Percentiles rank a stretch among this genome's conserved stretches.
Conservation (phyloP, 2,797 vertebrate genomes). For the Ctenochaetus hawaiiensis region DNA sequence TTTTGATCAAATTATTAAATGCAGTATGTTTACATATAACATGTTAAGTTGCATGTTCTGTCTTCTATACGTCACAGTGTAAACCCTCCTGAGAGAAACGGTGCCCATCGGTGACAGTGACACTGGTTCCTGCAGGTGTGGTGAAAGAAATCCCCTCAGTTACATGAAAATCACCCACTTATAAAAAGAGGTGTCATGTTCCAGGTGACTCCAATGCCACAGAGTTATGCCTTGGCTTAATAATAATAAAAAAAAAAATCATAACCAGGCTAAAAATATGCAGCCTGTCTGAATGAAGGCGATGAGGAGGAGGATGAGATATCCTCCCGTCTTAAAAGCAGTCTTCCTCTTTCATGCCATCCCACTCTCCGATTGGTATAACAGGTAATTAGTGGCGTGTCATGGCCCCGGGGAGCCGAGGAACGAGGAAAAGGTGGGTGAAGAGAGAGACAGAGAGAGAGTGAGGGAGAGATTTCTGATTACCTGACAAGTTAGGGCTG, state of each 20-base stretch:
- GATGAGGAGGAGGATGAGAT: conserved; percentile 70
- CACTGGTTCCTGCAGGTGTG: conserved; percentile 33
- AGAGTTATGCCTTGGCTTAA: conserved; percentile 51
- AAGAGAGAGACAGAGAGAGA: conserved; percentile 63
- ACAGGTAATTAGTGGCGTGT: conserved; percentile 95
- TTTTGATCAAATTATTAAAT: neutral
- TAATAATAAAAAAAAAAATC: conserved; percentile 45
- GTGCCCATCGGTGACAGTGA: conserved; percentile 45
- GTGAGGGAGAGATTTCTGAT: conserved; percentile 93
- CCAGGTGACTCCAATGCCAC: conserved; percentile 60
- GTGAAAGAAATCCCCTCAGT: conserved; percentile 65
- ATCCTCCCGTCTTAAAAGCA: conserved; percentile 86
- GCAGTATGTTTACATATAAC: neutral
- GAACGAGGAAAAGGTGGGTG: conserved; percentile 69
- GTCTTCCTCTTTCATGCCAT: conserved; percentile 88
- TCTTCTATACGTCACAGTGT: conserved; percentile 29
- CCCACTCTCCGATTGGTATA: conserved; percentile 90
- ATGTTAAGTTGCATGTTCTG: conserved; percentile 1
- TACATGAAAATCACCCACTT: conserved; percentile 68
- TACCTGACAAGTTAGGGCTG: conserved; percentile 98
- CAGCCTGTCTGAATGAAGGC: conserved; percentile 45
- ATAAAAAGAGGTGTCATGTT: conserved; percentile 77
- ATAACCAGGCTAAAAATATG: conserved; percentile 72
- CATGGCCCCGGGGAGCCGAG: conserved; percentile 87
- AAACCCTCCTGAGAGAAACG: conserved; percentile 52